Conservation (phyloP, 2,888 invertebrate genomes). For the Torymus aiolomorphi region DNA sequence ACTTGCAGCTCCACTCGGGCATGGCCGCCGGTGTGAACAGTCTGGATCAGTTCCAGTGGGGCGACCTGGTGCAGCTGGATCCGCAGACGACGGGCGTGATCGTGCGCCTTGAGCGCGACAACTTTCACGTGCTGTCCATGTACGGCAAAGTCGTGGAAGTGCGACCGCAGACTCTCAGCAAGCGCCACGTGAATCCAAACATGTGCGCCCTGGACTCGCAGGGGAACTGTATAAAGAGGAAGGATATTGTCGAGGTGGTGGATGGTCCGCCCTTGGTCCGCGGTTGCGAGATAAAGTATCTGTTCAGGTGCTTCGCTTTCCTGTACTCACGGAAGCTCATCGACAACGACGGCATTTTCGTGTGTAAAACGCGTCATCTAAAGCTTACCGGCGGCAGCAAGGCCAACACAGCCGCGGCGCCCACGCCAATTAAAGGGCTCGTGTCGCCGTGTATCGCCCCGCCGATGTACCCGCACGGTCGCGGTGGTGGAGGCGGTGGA, state of each 20-base stretch:
- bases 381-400: conserved; percentile 93
- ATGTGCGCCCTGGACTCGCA: conserved; percentile 96
- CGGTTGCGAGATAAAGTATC: conserved; percentile 96
- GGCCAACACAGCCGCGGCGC: conserved; percentile 64
- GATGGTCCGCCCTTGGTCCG: conserved; percentile 97
- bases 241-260: conserved; percentile 97
- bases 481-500: conserved; percentile 75
- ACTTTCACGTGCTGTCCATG: conserved; percentile 97
- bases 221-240: conserved; percentile 94
- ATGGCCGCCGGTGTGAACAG: conserved; percentile 99
- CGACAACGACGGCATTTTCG: conserved; percentile 99
- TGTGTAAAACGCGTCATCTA: conserved; percentile 96
- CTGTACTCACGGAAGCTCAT: conserved; percentile 96
- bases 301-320: conserved; percentile 97
- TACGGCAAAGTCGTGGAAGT: conserved; percentile 96
- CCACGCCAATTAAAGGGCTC: conserved; percentile 79
- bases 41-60: conserved; percentile 98
- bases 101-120: no score
- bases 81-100: conserved; percentile 97
- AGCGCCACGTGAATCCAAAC: conserved; percentile 91
- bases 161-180: conserved; percentile 94
- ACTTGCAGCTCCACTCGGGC: conserved; percentile 97
- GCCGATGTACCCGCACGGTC: conserved; percentile 90
- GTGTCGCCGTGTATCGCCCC: conserved; percentile 96
- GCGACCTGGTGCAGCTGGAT: conserved; percentile 96